Base-by-base conservation (phyloP, 2,113 vertebrate species). In the Monopterus albus region DNA sequence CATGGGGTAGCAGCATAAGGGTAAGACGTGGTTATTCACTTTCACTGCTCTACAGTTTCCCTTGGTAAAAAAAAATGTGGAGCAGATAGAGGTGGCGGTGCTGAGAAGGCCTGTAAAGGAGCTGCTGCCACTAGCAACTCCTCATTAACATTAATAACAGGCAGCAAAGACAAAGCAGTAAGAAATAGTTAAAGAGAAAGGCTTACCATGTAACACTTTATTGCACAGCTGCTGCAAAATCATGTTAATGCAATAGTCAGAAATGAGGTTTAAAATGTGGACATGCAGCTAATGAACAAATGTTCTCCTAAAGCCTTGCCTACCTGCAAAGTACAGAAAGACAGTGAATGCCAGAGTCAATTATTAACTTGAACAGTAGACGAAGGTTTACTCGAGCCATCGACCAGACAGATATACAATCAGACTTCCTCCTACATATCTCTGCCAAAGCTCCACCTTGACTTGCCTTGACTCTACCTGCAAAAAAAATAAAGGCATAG, bases 301-400 rank as follows among this genome's bases (percentile, higher is more conserved):
- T 45, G 26, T 63, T 82, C 76, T 71, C 58, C 47, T 62, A 17
- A 52, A 47, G 17, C 33, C 9, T 58, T 1, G 38, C 39, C 31
- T n/a, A 21, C 31, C 56, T 47, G 23, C 43, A 62, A 67, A 76
- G 62, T 61, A 72, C 46, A 66, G 57, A 55, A 62, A 60, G 25
- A 31, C 52, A 50, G 62, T 20, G 6, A 79, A 60, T 35, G 23
- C 12, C 17, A 5, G 40, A 1, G 64, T 90, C 17, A 82, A 91
- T 91, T 62, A 89, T 91, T 89, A 88, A 89, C 87, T 18, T 10
- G 7, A 75, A 75, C 69, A 73, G 86, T 55, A 83, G 79, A 87
- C 9, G 7, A 67, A 71, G 58, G 75, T 81, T 64, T 77, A 67
- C 53, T 67, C 35, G 28, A 72, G 67, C 40, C 69, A 83, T 59